phyloP scores from a whole-genome alignment of 1,140 invertebrate genomes.

The Lerema accius region DNA sequence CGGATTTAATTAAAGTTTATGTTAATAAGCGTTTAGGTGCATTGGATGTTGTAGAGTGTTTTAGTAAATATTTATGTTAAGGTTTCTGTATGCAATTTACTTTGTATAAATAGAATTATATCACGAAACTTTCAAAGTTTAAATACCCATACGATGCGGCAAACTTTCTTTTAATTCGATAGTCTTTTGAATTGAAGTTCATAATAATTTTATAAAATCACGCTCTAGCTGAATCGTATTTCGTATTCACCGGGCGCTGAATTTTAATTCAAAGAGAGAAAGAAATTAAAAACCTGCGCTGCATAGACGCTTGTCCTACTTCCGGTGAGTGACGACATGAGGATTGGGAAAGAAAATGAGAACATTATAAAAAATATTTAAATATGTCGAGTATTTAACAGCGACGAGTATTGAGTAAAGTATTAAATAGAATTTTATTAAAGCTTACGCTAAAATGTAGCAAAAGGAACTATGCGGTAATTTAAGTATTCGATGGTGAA shows the following conservation, averaged over 20 bases:
- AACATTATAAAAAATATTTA: slow-evolving; percentile 10
- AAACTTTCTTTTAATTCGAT: slow-evolving; percentile 27
- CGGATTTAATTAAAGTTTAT: slow-evolving; percentile 49
- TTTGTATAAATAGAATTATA: slow-evolving; percentile 10
- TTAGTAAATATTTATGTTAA: slow-evolving; percentile 15
- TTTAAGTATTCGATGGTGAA: too few species aligned
- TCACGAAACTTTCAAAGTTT: slow-evolving; percentile 9
- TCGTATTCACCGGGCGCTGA: slow-evolving; percentile 59
- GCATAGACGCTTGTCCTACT: slow-evolving; percentile 42
- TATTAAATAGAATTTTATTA: too few species aligned
- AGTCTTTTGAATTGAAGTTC: slow-evolving; percentile 32
- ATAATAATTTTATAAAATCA: slow-evolving; percentile 46
- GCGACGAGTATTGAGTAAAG: too few species aligned
- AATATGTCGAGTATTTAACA: too few species aligned
- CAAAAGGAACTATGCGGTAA: too few species aligned
- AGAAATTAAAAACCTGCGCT: slow-evolving; percentile 67
- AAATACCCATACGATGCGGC: slow-evolving; percentile 19
- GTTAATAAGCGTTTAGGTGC: slow-evolving; percentile 32
- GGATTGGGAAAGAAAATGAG: slow-evolving; percentile 24
- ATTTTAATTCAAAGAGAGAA: slow-evolving; percentile 67
- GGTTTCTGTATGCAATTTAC: slow-evolving; percentile 4
- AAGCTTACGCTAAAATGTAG: too few species aligned
- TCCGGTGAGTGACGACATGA: slow-evolving; percentile 3
- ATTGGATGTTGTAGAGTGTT: slow-evolving; percentile 23
- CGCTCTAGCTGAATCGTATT: slow-evolving; percentile 51